Conservation (phyloP, 2,888 invertebrate species). For the Pristionchus maxplancki region DNA sequence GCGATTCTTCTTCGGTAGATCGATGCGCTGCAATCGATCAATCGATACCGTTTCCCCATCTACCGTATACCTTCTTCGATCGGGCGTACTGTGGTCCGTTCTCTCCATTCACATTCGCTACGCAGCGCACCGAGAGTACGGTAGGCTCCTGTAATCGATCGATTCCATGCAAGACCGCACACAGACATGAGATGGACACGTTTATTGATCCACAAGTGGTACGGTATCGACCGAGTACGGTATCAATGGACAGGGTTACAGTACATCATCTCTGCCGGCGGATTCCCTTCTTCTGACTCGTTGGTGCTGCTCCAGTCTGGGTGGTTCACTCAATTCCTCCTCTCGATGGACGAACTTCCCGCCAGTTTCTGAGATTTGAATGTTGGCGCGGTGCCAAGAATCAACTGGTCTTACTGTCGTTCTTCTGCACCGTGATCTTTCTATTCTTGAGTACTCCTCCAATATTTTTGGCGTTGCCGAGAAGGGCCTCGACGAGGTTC, state of each 20-base stretch:
- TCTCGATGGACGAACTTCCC: slow-evolving; percentile 15
- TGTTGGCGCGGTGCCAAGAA: neutral
- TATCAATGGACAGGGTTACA: neutral
- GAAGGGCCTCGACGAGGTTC: neutral
- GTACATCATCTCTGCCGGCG: slow-evolving; percentile 18
- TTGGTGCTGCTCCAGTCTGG: neutral
- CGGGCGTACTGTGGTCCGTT: neutral
- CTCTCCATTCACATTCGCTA: neutral
- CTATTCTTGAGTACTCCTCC: slow-evolving; percentile 21
- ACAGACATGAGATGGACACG: neutral
- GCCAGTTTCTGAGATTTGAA: slow-evolving; percentile 19
- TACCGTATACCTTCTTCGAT: slow-evolving; percentile 41
- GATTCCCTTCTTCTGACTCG: neutral
- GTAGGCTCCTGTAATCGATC: slow-evolving; percentile 1
- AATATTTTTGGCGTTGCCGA: neutral
- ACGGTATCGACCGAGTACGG: neutral
- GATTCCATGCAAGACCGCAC: neutral
- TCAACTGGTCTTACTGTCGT: neutral
- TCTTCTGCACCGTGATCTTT: slow-evolving; percentile 37
- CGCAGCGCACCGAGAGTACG: neutral
- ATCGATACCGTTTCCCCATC: neutral
- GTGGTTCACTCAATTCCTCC: neutral
- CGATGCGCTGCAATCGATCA: neutral
- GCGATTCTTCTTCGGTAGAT: neutral
- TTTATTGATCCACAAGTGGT: neutral